Conservation (phyloP, 2,113 vertebrate species). For the Ariopsis seemanni region DNA sequence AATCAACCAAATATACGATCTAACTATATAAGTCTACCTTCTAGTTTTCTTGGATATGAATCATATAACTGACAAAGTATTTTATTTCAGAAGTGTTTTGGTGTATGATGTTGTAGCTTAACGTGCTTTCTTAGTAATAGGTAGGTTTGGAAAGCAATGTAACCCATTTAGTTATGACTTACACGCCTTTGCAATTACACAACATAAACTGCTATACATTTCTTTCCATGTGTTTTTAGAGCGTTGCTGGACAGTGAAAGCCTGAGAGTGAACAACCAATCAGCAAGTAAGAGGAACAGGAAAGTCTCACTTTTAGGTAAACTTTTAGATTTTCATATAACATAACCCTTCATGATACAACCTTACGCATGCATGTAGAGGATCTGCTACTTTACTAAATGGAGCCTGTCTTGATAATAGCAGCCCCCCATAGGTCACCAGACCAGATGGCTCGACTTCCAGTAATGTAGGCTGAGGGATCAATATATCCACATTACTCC, state of each 20-base stretch:
- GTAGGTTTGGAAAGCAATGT: neutral
- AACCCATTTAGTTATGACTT: neutral
- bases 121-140: neutral
- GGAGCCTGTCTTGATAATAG: slow-evolving; percentile 60
- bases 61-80: neutral
- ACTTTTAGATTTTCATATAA: neutral
- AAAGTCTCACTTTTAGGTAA: slow-evolving; percentile 38
- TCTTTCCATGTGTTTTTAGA: slow-evolving; percentile 59
- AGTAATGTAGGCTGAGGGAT: slow-evolving; percentile 64
- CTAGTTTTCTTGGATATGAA: neutral
- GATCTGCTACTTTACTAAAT: slow-evolving; percentile 49
- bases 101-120: neutral
- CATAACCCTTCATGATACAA: neutral
- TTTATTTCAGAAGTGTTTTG: neutral
- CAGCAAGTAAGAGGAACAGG: slow-evolving; percentile 51
- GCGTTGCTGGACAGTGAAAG: slow-evolving; percentile 69
- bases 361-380: slow-evolving; percentile 1
- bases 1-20: neutral
- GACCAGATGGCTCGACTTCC: slow-evolving; percentile 68
- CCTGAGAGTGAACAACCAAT: slow-evolving; percentile 45
- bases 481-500: slow-evolving; percentile 73
- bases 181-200: neutral
- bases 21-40: neutral
- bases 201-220: neutral
- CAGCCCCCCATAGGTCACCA: slow-evolving; percentile 63